Percentiles rank a stretch among this genome's conserved stretches.
Conservation (phyloP, 1,140 invertebrate species). For the Zaprionus vittiger region DNA sequence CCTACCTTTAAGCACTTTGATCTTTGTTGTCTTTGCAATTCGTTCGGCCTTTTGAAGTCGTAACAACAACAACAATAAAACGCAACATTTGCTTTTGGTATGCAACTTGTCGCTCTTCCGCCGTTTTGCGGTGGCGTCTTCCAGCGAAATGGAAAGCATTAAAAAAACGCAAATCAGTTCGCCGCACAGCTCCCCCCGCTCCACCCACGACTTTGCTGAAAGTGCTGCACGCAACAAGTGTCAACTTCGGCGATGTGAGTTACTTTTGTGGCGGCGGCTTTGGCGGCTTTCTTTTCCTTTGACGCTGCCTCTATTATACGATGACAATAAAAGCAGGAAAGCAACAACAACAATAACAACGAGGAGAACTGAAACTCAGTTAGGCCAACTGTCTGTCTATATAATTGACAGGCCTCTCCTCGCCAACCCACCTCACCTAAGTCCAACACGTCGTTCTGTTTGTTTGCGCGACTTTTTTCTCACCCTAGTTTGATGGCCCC, state of each 20-base stretch:
- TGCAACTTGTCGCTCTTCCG: conserved; percentile 32
- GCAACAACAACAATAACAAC: conserved; percentile 29
- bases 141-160: conserved; percentile 54
- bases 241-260: conserved; percentile 58
- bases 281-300: conserved; percentile 52
- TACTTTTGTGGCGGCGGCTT: conserved; percentile 30
- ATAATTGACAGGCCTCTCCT: conserved; percentile 45
- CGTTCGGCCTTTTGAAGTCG: conserved; percentile 60
- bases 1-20: conserved; percentile 48
- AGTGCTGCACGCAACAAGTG: conserved; percentile 74
- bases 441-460: conserved; percentile 44
- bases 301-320: conserved; percentile 62
- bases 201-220: neutral
- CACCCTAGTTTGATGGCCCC: conserved; percentile 66
- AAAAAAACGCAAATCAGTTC: conserved; percentile 37
- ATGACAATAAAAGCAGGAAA: conserved; percentile 71
- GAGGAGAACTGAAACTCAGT: conserved; percentile 41
- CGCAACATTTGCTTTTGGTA: no score
- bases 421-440: neutral
- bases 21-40: conserved; percentile 72
- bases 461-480: conserved; percentile 77
- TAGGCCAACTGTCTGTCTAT: conserved; percentile 52
- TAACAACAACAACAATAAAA: conserved; percentile 49
- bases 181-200: conserved; percentile 28
- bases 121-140: conserved; percentile 62